Evolutionary conservation across 2,113 vertebrate genomes (phyloP).

Genomic region (Psephotus haematonotus): DNA sequence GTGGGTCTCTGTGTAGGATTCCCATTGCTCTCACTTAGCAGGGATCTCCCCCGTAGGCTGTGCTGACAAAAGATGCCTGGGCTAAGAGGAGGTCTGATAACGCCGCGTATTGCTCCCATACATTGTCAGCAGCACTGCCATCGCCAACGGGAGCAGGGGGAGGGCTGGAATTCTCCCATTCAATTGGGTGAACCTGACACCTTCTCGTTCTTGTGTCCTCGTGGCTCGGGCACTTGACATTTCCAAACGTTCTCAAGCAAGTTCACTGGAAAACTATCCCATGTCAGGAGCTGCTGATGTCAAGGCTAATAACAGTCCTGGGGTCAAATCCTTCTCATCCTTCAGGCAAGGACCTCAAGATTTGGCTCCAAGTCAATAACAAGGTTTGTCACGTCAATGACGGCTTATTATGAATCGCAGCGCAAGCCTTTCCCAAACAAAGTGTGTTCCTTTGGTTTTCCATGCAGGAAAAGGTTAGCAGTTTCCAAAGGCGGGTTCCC

Average conservation of each 20-base stretch:
- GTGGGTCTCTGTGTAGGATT: rapidly evolving
- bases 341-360: conserved; percentile 57
- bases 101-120: not conserved
- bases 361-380: conserved; percentile 57
- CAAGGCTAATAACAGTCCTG: conserved; percentile 70
- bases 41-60: not conserved
- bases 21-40: not conserved
- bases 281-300: conserved; percentile 65
- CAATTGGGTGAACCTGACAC: conserved; percentile 66
- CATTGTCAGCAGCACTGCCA: conserved; percentile 29
- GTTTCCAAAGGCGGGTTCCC: not conserved
- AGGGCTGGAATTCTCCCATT: conserved; percentile 55
- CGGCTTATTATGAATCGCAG: conserved; percentile 29
- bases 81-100: conserved; percentile 21
- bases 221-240: conserved; percentile 62
- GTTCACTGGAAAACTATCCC: conserved; percentile 67
- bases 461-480: not conserved
- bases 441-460: not conserved
- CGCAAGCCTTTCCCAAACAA: not conserved
- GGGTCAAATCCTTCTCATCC: conserved; percentile 54
- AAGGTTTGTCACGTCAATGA: conserved; percentile 26
- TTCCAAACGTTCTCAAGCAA: conserved; percentile 70
- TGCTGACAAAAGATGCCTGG: conserved; percentile 5
- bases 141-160: conserved; percentile 41
- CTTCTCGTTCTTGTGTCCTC: conserved; percentile 55